Base-by-base conservation (phyloP, 1,140 invertebrate genomes). In the Scaptomyza montana region DNA sequence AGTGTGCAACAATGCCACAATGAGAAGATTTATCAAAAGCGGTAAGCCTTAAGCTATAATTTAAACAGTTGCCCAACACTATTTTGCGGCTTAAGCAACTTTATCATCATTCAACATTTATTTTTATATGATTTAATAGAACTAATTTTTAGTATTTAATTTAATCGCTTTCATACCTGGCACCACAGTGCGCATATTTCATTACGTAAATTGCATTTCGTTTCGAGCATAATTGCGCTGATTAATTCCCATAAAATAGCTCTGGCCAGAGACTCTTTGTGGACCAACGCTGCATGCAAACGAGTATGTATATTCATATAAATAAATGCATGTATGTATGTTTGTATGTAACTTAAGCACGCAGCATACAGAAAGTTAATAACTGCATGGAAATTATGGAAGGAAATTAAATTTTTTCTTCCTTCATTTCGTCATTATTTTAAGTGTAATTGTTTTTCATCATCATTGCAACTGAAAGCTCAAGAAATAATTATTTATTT, bases 161-260 rank as follows among this genome's bases (percentile, higher is more conserved):
- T 33, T 33, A 6, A 33, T 53, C 9, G 21, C 21, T 5, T 61
- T 51, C 28, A 56, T 53, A 39, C 25, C 54, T 82, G 55, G 61
- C 66, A 57, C 63, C 66, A 60, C 43, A 47, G 59, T 54, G 43
- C 45, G 8, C 36, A 21, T 70, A 76, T 78, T 67, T 77, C 84
- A 89, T 87, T 87, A 74, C 62, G 79, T 65, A 82, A 87, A 87
- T 87, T 89, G 55, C 72, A 89, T 82, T 89, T 78, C 72, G 78
- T 25, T 66, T 61, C 53, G 6, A 53, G 67, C 75, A 87, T 87
- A 87, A 87, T 87, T 87, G 78, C 84, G 79, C 78, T 82, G 84
- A 87, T 87, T 87, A 87, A 89, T 87, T 87, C 77, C 78, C 84
- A 82, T 89, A 82, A 87, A 87, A 72, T 67, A 73, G 51, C 63